These are phyloP conservation scores for Syrista parreyssii DNA, from an alignment of 2,888 invertebrate genomes.

Conservation along the genomic window DNA sequence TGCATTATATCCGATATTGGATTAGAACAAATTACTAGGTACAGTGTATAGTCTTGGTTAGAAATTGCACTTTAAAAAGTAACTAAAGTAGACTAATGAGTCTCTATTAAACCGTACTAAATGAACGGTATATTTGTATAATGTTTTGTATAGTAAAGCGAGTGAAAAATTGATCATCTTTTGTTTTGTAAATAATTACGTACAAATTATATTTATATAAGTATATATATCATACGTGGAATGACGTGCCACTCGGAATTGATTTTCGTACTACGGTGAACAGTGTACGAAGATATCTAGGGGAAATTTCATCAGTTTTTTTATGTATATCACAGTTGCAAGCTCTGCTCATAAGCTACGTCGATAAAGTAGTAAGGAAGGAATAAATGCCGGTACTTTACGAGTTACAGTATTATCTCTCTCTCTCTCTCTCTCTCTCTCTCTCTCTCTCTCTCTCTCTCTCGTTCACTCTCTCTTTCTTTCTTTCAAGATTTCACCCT, in stretches of 20 bases:
- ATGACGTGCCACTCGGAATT: neutral
- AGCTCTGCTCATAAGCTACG: constrained; percentile 55
- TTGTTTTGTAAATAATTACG: neutral
- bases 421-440: constrained; percentile 14
- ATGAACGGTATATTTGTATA: neutral
- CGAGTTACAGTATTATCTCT: neutral
- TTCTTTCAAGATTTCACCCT: constrained; percentile 10
- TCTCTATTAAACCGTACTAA: neutral
- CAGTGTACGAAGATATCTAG: neutral
- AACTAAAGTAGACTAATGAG: neutral
- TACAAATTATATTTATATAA: neutral
- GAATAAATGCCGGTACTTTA: constrained; percentile 18
- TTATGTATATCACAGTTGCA: constrained; percentile 61
- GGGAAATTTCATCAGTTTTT: constrained; percentile 15
- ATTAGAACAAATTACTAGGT: neutral
- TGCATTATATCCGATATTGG: neutral
- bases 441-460: constrained; percentile 10
- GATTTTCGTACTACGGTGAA: neutral
- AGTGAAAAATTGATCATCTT: neutral
- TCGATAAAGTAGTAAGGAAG: constrained; percentile 39
- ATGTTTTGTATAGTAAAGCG: neutral
- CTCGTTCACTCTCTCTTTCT: too few relatives aligned
- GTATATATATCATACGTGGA: too few relatives aligned
- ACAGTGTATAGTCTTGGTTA: neutral
- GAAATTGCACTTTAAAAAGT: neutral